These are phyloP conservation scores for Platyscapa corneri DNA, from an alignment of 1,140 invertebrate genomes.

Conservation along the genomic window DNA sequence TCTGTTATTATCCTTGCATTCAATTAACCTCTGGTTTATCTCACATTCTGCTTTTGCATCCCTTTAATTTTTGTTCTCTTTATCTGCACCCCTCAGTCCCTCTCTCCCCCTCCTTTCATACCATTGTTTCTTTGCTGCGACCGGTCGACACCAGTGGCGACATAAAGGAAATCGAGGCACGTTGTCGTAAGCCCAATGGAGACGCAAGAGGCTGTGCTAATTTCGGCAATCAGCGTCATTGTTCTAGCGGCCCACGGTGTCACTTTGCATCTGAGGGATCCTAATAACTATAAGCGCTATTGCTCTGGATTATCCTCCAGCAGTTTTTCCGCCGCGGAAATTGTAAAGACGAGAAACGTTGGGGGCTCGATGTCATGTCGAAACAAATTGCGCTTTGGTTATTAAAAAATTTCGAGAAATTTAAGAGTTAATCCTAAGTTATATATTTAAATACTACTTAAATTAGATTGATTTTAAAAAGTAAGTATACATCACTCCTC, in stretches of 20 bases:
- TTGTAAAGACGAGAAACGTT: background rate
- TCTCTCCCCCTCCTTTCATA: background rate
- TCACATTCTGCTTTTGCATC: slow-evolving; percentile 25
- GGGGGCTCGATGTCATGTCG: background rate
- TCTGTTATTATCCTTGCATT: background rate
- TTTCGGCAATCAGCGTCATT: slow-evolving; percentile 66
- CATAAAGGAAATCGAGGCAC: slow-evolving; percentile 37
- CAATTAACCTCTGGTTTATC: slow-evolving; percentile 41
- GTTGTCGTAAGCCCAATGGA: slow-evolving; percentile 30
- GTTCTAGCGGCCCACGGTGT: slow-evolving; percentile 53
- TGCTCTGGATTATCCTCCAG: background rate
- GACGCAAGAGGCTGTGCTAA: slow-evolving; percentile 58
- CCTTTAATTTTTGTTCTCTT: slow-evolving; percentile 19
- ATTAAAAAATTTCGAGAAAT: background rate
- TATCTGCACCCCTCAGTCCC: background rate
- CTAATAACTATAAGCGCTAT: background rate
- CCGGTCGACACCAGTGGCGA: background rate
- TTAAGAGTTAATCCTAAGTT: too few species aligned
- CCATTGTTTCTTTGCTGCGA: slow-evolving; percentile 19
- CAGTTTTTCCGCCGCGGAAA: background rate
- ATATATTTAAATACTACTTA: too few species aligned
- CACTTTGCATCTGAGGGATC: slow-evolving; percentile 22
- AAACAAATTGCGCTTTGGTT: background rate
- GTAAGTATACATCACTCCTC: too few species aligned
- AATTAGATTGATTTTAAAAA: too few species aligned